Evolutionary conservation across 2,888 invertebrate genomes (phyloP), one percentile per base, ranked within the genome.

Genomic region (Synergus umbraculus): DNA sequence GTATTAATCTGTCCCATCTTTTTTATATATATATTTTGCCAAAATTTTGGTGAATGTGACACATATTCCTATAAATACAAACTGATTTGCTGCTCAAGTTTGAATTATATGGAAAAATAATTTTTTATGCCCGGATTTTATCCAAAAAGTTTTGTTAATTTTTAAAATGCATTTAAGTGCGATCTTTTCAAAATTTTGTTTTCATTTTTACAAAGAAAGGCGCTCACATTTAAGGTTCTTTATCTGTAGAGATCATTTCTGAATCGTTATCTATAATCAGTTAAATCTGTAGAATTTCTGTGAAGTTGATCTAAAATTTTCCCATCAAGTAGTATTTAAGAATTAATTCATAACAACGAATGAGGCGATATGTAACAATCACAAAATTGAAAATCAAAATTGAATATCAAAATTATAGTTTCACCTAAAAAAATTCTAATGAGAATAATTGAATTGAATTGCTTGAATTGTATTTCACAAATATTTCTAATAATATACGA

Each of bases 401-500:
- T 29, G 22, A 22, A 22, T 22, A 29, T 29, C 1, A 29, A 29
- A 29, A 29, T 29, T 29, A 2, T 29, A 29, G 29, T 29, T 29
- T 29, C 29, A 29, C 3, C 29, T 29, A 29, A 0, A 29, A 29
- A 29, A 29, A 29, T 29, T 29, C 29, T 29, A 29, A 29, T 29
- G 29, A 29, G 29, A 29, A 29, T 29, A n/a, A 5, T 8, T n/a
- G n/a, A n/a, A 8, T 54, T 8, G n/a, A 54, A 54, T n/a, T n/a
- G 3, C 9, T 54, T 54, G 54, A n/a, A 9, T 54, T 54, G n/a
- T 8, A 7, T 54, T n/a, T n/a, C 22, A 9, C 5, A 43, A 43
- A 66, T 37, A 66, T 66, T 66, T 29, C 9, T 29, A 29, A 54
- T 60, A 73, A 78, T 73, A 49, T 29, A 78, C 29, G 67, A 78